Percentiles rank a stretch among this genome's conserved stretches.
Conservation (phyloP, 2,888 invertebrate species). For the Amphipyra berbera region DNA sequence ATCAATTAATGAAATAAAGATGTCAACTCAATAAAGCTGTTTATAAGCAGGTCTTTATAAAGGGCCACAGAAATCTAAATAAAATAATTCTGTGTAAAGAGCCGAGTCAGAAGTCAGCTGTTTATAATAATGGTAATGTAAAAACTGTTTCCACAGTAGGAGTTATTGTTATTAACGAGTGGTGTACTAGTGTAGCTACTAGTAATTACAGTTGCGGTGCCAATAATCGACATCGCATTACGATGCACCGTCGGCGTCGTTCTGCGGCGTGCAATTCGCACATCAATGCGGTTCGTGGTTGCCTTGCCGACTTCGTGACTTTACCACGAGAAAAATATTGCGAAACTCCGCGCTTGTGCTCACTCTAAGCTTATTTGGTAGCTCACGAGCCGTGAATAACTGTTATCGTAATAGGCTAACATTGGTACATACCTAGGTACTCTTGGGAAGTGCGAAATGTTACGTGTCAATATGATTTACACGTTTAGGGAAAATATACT, state of each 20-base stretch:
- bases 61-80: too few species aligned
- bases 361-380: conserved; percentile 78
- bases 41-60: conserved; percentile 29
- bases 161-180: conserved; percentile 45
- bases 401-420: conserved; percentile 77
- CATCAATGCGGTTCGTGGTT: conserved; percentile 60
- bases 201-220: conserved; percentile 46
- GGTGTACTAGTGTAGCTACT: conserved; percentile 20
- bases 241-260: conserved; percentile 26
- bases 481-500: conserved; percentile 47
- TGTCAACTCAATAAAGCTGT: conserved; percentile 32
- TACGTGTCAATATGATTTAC: conserved; percentile 46
- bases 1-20: conserved; percentile 44
- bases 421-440: conserved; percentile 52
- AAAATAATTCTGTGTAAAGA: too few species aligned
- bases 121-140: conserved; percentile 29
- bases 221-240: conserved; percentile 58
- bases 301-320: conserved; percentile 72
- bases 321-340: conserved; percentile 76
- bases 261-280: conserved; percentile 59
- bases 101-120: conserved; percentile 16
- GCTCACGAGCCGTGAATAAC: conserved; percentile 81
- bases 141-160: conserved; percentile 36
- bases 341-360: conserved; percentile 68
- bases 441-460: conserved; percentile 69